Evolutionary conservation across 2,113 vertebrate species (phyloP).

Genomic region (Eonycteris spelaea): DNA sequence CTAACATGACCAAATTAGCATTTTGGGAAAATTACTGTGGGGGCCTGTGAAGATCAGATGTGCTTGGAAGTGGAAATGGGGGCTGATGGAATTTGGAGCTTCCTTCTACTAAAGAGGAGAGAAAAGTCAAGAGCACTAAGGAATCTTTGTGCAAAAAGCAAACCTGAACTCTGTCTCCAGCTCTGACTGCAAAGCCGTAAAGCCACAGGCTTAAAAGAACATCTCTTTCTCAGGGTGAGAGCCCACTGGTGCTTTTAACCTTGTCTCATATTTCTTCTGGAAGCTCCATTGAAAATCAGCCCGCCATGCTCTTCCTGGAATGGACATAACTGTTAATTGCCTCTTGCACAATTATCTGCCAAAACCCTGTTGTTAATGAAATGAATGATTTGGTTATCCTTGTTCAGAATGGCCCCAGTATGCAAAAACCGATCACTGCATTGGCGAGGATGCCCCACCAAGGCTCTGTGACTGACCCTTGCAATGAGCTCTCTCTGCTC

Average conservation of each 20-base stretch:
- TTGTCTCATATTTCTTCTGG: not conserved
- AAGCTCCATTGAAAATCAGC: not conserved
- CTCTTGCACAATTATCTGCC: conserved; percentile 5
- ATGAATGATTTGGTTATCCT: conserved; percentile 48
- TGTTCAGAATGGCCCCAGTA: not conserved
- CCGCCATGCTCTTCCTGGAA: conserved; percentile 3
- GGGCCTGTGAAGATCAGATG: not conserved
- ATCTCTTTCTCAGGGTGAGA: not conserved
- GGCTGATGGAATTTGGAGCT: not conserved
- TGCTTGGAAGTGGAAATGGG: not conserved
- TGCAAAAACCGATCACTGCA: not conserved
- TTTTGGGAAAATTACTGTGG: not conserved
- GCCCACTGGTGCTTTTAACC: not conserved
- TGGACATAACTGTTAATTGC: not conserved
- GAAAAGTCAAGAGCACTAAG: not conserved
- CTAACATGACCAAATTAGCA: not conserved
- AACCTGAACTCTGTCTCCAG: not conserved
- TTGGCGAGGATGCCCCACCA: not conserved
- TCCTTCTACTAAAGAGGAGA: not conserved
- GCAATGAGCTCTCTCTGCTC: not conserved
- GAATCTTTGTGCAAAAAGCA: not conserved
- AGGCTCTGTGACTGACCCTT: conserved; percentile 24
- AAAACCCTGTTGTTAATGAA: conserved; percentile 43
- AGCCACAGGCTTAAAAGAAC: not conserved
- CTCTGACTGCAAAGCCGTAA: not conserved